These are phyloP conservation scores for Pagetopsis macropterus DNA, from an alignment of 2,797 vertebrate species.

Conservation along the genomic window DNA sequence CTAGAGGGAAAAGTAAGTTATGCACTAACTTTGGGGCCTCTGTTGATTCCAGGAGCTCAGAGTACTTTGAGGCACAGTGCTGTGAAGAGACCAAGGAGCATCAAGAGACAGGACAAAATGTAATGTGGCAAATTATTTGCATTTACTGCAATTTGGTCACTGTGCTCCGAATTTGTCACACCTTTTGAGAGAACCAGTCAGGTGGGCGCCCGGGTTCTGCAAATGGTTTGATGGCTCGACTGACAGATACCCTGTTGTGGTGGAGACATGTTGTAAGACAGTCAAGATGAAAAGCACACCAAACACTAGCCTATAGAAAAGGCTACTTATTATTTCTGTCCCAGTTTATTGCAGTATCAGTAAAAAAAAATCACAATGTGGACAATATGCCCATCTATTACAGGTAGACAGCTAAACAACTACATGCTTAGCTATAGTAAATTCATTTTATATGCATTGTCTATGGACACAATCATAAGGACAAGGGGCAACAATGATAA, in stretches of 20 bases:
- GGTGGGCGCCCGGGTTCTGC: conserved; percentile 95
- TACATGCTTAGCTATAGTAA: not conserved
- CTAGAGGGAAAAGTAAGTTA: conserved; percentile 1
- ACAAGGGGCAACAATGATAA: not conserved
- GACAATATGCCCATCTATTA: not conserved
- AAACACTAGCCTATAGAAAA: not conserved
- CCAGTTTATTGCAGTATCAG: too few relatives aligned
- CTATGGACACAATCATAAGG: not conserved
- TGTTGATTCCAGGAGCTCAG: conserved; percentile 93
- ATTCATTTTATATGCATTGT: conserved; percentile 1
- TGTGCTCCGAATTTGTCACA: conserved; percentile 55
- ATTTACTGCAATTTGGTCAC: not conserved
- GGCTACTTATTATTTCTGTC: too few relatives aligned
- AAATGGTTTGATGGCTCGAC: conserved; percentile 97
- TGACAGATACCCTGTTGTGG: conserved; percentile 93
- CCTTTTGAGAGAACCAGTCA: conserved; percentile 99
- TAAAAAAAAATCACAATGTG: too few relatives aligned
- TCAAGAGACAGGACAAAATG: conserved; percentile 3
- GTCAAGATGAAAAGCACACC: not conserved
- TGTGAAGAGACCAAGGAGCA: conserved; percentile 61
- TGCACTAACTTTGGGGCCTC: conserved; percentile 95
- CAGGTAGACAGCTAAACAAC: not conserved
- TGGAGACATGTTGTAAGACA: not conserved
- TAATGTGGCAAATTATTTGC: conserved; percentile 3
- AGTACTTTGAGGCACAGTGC: conserved; percentile 98